phyloP scores from a whole-genome alignment of 1,140 invertebrate species.

The Drosophila parvula region DNA sequence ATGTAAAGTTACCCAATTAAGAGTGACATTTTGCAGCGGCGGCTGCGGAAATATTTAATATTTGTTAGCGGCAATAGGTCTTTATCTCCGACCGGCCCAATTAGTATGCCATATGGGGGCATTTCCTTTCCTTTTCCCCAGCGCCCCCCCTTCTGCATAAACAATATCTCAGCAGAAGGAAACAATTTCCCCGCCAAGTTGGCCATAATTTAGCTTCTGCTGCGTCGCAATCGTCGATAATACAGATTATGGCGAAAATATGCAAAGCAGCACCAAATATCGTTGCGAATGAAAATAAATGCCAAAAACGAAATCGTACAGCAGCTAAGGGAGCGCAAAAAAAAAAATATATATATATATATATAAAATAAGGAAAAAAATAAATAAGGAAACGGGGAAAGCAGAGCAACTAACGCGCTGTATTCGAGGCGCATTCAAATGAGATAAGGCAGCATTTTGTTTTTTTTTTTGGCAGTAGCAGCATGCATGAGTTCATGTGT shows the following conservation, averaged over 20 bases:
- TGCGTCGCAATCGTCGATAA: constrained; percentile 52
- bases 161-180: constrained; percentile 47
- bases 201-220: constrained; percentile 49
- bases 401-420: constrained; percentile 54
- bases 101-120: constrained; percentile 52
- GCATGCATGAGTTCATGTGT: constrained; percentile 47
- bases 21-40: constrained; percentile 46
- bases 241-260: constrained; percentile 65
- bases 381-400: constrained; percentile 11
- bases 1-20: constrained; percentile 47
- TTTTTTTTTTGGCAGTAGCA: constrained; percentile 23
- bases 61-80: constrained; percentile 45
- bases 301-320: constrained; percentile 45
- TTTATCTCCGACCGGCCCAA: constrained; percentile 29
- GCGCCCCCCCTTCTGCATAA: constrained; percentile 26
- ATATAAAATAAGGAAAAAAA: constrained; percentile 4
- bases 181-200: constrained; percentile 38
- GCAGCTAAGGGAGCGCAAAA: constrained; percentile 6
- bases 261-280: constrained; percentile 58
- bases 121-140: constrained; percentile 3
- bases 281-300: constrained; percentile 61
- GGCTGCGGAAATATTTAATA: constrained; percentile 49
- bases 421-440: constrained; percentile 62
- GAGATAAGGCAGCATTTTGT: constrained; percentile 55
- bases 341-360: not conserved